Percentiles rank a stretch among this genome's conserved stretches.
Conservation (phyloP, 2,888 invertebrate species). For the Agapetus fuscipes region DNA sequence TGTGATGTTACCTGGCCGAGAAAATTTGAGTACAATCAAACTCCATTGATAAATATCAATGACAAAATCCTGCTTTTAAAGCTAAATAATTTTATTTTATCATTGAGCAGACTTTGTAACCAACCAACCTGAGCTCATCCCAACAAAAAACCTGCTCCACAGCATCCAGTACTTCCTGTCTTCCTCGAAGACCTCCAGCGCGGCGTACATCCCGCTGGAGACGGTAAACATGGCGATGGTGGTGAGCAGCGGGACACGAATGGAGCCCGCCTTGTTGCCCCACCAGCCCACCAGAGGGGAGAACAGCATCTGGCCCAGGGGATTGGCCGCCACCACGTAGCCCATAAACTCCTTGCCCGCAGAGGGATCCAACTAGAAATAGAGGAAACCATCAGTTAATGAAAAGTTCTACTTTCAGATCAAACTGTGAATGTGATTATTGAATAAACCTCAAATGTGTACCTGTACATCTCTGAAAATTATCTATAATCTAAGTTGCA, state of each 20-base stretch:
- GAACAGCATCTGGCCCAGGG: constrained; percentile 77
- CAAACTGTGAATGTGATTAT: no score
- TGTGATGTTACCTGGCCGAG: no score
- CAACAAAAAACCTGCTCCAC: constrained; percentile 66
- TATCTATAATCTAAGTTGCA: no score
- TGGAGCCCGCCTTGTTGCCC: constrained; percentile 65
- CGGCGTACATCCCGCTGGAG: constrained; percentile 65
- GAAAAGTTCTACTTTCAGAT: neutral
- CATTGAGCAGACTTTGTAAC: no score
- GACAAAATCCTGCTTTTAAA: no score
- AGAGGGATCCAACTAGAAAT: constrained; percentile 62
- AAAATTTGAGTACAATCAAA: no score
- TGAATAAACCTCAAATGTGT: no score
- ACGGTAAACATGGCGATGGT: constrained; percentile 62
- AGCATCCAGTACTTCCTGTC: constrained; percentile 67
- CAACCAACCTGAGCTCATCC: constrained; percentile 70
- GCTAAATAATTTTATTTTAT: no score
- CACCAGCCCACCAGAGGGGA: constrained; percentile 79
- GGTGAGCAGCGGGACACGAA: constrained; percentile 60
- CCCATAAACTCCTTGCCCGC: constrained; percentile 79
- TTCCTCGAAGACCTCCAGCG: constrained; percentile 58
- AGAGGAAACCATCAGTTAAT: constrained; percentile 1
- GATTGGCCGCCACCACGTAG: constrained; percentile 76
- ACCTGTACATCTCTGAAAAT: no score
- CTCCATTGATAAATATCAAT: no score